Evolutionary conservation across 2,888 invertebrate genomes (phyloP), one percentile per base, ranked within the genome.

Genomic region (Drosophila anomelani): DNA sequence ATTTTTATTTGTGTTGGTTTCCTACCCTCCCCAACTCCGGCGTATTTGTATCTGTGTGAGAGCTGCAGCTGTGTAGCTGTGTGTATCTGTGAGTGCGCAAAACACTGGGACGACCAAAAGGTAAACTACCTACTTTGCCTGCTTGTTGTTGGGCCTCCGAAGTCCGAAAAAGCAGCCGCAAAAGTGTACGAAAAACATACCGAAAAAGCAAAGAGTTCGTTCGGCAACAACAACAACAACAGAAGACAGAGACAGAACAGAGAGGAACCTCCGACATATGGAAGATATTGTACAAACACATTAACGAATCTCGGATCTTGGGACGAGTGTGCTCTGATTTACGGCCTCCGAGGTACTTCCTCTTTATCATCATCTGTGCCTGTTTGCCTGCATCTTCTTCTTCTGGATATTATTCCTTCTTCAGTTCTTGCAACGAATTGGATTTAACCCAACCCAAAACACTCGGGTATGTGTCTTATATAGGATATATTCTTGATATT

Each of bases 41-140:
- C 66, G 69, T 60, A 66, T 47, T 29, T 36, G 76, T 69, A 66
- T 58, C 58, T 68, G 77, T 58, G 47, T 54, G 47, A 47, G 43
- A 41, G 38, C 41, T 49, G 61, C 63, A 72, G 66, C 71, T 69
- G 73, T 54, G 66, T 55, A 44, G 41, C 44, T 15, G 54, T 53
- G 54, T 53, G 58, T 69, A 43, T 59, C 57, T 67, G 77, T 56
- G 70, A 70, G 81, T 85, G 81, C 69, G 81, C 86, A 83, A 80
- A 85, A 83, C 77, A 80, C 71, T 71, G 51, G 51, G 51, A 34
- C 51, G 13, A 51, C 75, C 20, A 60, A 76, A 82, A 85, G 86
- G 86, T 83, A 89, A 89, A 88, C 83, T 87, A 85, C 83, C 88
- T 85, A 89, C 83, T 86, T 89, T 87, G 82, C 82, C 85, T 79